These are phyloP conservation scores for Rhadinocentrus ornatus DNA, from an alignment of 2,797 vertebrate genomes.

Conservation along the genomic window DNA sequence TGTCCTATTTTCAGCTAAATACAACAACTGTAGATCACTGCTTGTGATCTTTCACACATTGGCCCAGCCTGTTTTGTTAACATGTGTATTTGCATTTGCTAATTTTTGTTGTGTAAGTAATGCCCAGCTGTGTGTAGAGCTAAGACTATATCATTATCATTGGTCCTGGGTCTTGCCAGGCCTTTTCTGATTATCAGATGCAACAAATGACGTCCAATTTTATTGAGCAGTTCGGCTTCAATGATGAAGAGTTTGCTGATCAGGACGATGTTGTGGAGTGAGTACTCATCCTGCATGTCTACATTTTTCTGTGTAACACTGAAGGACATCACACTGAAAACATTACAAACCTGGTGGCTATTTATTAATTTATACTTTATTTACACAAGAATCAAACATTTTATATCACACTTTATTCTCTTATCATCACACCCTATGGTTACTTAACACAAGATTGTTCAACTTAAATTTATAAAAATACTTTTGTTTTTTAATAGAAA, in stretches of 20 bases:
- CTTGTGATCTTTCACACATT: background rate
- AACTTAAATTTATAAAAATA: background rate
- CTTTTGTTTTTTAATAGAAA: background rate
- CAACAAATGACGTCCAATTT: slow-evolving; percentile 99
- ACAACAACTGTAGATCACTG: background rate
- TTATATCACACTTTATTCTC: background rate
- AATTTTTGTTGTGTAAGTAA: slow-evolving; percentile 65
- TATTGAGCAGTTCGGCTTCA: slow-evolving; percentile 99
- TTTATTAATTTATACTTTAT: background rate
- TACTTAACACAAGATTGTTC: too few species aligned
- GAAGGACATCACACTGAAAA: slow-evolving; percentile 40
- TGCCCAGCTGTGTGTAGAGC: slow-evolving; percentile 79
- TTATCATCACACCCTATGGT: too few species aligned
- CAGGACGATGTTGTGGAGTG: slow-evolving; percentile 99
- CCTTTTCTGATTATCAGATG: slow-evolving; percentile 99
- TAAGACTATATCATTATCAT: slow-evolving; percentile 97
- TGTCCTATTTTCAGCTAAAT: too few species aligned
- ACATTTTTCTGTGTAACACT: slow-evolving; percentile 40
- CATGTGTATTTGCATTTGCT: slow-evolving; percentile 34
- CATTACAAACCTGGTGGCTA: slow-evolving; percentile 34
- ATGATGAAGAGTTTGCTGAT: slow-evolving; percentile 99
- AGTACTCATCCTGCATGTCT: slow-evolving; percentile 85
- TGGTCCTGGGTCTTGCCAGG: slow-evolving; percentile 99
- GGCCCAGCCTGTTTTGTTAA: background rate
- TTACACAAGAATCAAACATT: background rate